Base-by-base conservation (phyloP, 2,113 vertebrate species). In the Ceyx margarethae region DNA sequence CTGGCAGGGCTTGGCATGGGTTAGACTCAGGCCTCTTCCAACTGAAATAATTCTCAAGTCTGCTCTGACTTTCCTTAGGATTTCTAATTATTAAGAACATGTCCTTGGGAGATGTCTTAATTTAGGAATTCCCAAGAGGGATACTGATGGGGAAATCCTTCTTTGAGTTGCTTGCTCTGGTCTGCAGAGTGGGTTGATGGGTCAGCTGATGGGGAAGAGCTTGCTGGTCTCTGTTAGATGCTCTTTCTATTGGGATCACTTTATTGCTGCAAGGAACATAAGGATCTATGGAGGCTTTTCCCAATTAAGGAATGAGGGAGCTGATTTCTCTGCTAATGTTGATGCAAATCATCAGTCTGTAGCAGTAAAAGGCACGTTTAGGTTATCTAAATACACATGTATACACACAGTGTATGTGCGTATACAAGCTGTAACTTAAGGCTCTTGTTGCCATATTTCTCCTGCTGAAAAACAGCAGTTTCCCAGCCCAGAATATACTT, bases 401-500 rank as follows among this genome's bases (percentile, higher is more conserved):
- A 26, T 46, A 35, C 4, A 29, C 8, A 29, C 18, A 23, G 2
- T 79, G 3, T 75, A 16, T 26, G 3, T 46, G 1, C 65, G 3
- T 69, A 26, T 31, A 25, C 56, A 80, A 81, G 15, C 56, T 71
- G 33, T 51, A 88, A 54, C 19, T 85, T 42, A 35, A 82, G 16
- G 33, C 46, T 69, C 60, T 19, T 54, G 23, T 69, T 94, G 51
- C 64, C 22, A 22, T 54, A 81, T 67, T 64, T 62, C 74, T 58
- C 37, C 23, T 75, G 72, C 77, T 81, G n/a, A 65, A 71, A 83
- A 74, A 3, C 7, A 26, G 5, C 7, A 0, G 2, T 67, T 16
- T 68, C 13, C 26, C 19, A 83, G 6, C 17, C 1, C 7, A 65
- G 14, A 61, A 13, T 0, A 1, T 1, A 5, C 25, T 13, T 60